Evolutionary conservation across 2,113 vertebrate species (phyloP).

Genomic region (Psophia crepitans): DNA sequence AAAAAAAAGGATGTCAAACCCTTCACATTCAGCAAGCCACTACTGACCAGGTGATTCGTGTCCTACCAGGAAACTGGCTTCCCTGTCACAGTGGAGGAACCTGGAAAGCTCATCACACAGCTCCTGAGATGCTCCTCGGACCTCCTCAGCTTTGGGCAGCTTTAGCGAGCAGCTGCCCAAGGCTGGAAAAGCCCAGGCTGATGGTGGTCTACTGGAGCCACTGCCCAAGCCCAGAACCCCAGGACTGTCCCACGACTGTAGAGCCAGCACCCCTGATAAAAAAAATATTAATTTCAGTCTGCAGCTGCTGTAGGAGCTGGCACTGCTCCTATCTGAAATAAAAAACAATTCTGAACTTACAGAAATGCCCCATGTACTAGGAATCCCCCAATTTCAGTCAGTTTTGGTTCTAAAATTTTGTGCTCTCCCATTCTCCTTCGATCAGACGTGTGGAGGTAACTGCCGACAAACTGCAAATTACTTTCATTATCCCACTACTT

Average conservation of each 20-base stretch:
- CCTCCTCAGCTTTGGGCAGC: neutral
- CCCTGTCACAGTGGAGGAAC: neutral
- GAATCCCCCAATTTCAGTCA: neutral
- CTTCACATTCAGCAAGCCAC: neutral
- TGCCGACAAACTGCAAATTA: neutral
- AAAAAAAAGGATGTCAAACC: too few relatives aligned
- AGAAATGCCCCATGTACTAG: neutral
- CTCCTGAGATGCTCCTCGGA: neutral
- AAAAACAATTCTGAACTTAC: neutral
- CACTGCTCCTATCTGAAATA: neutral
- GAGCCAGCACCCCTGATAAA: neutral
- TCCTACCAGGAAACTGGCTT: neutral
- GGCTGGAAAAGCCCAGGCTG: neutral
- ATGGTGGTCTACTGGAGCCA: accelerated
- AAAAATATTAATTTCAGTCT: neutral
- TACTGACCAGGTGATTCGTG: neutral
- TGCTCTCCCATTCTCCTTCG: neutral
- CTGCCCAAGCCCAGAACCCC: neutral
- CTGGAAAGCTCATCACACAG: neutral
- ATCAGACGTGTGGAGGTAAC: neutral
- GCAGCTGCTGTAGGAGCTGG: neutral
- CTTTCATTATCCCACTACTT: neutral
- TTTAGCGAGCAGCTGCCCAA: accelerated
- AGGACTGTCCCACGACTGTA: accelerated
- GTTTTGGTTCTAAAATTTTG: neutral